Evolutionary conservation across 2,113 vertebrate genomes (phyloP).

Genomic region (Rhegmatorhina hoffmannsi): DNA sequence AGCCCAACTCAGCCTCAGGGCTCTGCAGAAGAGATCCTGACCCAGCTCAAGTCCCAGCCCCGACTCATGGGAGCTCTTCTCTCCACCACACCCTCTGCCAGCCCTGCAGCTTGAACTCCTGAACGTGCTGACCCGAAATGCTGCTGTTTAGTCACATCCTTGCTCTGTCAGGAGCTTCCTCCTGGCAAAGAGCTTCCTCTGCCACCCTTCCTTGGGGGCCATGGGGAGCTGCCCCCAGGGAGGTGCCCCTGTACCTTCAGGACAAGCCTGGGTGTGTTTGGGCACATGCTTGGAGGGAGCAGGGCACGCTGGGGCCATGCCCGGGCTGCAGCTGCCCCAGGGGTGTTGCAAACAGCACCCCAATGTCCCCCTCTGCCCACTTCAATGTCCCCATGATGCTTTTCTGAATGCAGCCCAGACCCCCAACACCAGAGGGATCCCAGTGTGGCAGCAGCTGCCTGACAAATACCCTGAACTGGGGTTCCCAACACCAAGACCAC

Average conservation of each 20-base stretch:
- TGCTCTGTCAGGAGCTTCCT: background rate
- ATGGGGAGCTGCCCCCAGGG: rapidly evolving
- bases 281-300: background rate
- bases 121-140: rapidly evolving
- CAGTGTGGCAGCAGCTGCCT: rapidly evolving
- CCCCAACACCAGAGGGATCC: rapidly evolving
- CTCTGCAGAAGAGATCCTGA: background rate
- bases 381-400: background rate
- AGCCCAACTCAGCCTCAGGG: background rate
- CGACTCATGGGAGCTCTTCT: background rate
- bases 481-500: rapidly evolving
- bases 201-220: background rate
- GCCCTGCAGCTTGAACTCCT: background rate
- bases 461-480: rapidly evolving
- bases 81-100: background rate
- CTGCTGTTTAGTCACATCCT: background rate
- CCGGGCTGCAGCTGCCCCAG: background rate
- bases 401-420: background rate
- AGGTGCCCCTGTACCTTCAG: background rate
- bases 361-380: background rate
- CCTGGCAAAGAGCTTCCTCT: background rate
- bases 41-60: background rate
- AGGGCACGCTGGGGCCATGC: background rate
- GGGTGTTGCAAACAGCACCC: background rate
- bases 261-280: background rate